Evolutionary conservation across 2,113 vertebrate genomes (phyloP), one percentile per base, ranked within the genome.

Genomic region (Thomomys bottae): DNA sequence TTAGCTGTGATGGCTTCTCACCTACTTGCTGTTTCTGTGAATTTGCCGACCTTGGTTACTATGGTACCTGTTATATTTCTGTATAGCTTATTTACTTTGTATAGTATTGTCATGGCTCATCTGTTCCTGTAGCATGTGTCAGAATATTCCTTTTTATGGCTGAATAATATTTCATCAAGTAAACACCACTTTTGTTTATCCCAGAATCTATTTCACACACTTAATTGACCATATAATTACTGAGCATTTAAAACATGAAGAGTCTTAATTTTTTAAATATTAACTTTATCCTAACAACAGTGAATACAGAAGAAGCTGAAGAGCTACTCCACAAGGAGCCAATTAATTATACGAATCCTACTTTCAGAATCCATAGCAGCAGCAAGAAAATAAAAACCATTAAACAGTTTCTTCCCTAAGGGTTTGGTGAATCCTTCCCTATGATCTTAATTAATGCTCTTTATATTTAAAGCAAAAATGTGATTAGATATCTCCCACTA

Each of bases 301-400:
- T 36, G 18, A 72, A 6, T 10, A 0, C 10, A 14, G 34, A 57
- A 63, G 12, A 80, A 6, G n/a, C 26, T 75, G 40, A 92, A 76
- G 34, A 88, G 57, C 42, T 88, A 77, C 20, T 87, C 79, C 76
- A 40, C 40, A 36, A 92, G 45, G 57, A 90, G 23, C 40, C 76
- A 92, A 77, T 66, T 89, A 81, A 95, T 78, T 66, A 66, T 24
- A 79, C n/a, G 84, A 86, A 92, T 90, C 40, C 54, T 84, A 45
- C 9, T 66, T 76, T 88, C 63, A 81, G 45, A 84, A 81, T 84
- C 70, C 61, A 49, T 70, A 91, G 78, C 42, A 85, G 78, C n/a
- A 76, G 45, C 10, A 86, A 89, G 90, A 63, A 95, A 93, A 96
- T 26, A 84, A 38, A 93, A 95, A 75, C 68, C 40, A 21, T 93